Evolutionary conservation across 2,113 vertebrate genomes (phyloP).

Genomic region (Gulo gulo): DNA sequence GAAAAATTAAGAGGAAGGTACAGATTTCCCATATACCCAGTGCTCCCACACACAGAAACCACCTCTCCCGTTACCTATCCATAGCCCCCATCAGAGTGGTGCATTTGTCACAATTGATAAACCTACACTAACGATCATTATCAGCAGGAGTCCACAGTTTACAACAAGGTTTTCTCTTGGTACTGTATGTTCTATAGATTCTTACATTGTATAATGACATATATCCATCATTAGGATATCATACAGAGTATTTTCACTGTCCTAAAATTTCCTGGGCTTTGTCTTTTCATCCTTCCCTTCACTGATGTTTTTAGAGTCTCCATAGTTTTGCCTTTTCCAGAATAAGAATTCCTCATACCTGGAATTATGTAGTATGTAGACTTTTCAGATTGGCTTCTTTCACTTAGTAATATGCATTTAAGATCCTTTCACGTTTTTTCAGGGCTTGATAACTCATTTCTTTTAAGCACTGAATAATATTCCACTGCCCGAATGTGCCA

Average conservation of each 20-base stretch:
- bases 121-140: neutral
- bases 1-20: neutral
- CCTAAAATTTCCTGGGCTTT: neutral
- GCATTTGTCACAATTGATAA: neutral
- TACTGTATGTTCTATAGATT: neutral
- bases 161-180: neutral
- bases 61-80: accelerated
- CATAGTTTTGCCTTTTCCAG: neutral
- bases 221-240: neutral
- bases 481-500: neutral
- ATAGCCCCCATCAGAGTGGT: neutral
- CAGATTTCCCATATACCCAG: neutral
- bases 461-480: neutral
- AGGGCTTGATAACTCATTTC: neutral
- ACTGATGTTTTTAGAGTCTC: neutral
- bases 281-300: neutral
- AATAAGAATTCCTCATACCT: neutral
- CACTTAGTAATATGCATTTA: neutral
- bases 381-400: neutral
- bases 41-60: neutral
- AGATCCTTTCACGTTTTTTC: neutral
- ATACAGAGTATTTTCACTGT: neutral
- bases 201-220: neutral
- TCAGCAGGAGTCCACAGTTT: neutral
- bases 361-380: neutral